Base-by-base conservation (phyloP, 2,797 vertebrate genomes). In the Helostoma temminkii region DNA sequence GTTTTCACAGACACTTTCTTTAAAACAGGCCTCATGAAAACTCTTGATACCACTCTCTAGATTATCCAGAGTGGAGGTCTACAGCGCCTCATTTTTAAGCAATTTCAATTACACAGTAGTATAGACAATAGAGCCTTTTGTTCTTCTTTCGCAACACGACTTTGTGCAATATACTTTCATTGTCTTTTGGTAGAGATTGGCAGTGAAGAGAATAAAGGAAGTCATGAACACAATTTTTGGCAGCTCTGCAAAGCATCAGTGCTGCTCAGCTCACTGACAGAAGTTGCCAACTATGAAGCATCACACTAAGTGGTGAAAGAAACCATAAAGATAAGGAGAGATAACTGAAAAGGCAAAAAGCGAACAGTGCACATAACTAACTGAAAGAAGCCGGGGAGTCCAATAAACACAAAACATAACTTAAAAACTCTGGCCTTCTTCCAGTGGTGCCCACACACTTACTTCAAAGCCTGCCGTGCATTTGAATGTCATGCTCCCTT, bases 381-480 rank as follows among this genome's bases (percentile, higher is more conserved):
- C 19, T 22, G 52, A 55, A 68, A 66, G 26, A 74, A 53, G 30
- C 43, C 4, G 37, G 64, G 30, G 28, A 67, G 59, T 82, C 52
- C 55, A 52, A 66, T 22, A 66, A 72, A 74, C 24, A 54, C 67
- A 60, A 66, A 77, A 74, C 57, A 78, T 14, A 47, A 57, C 4
- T 24, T 43, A 22, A 55, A 64, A 67, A 57, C 25, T n/a, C 48
- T 54, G 18, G 22, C 55, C 37, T 2, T 28, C 48, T 41, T 64
- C 43, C 61, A 46, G 57, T 18, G 16, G 39, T 58, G 74, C 65
- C 66, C 59, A 48, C 81, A 62, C 64, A 48, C 49, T 25, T 36
- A 28, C 62, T 78, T 85, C 79, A 84, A 78, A 76, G 71, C 64
- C 37, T 0, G n/a, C 25, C 16, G 14, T 39, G 66, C 49, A 49